These are phyloP conservation scores for Sycobia sp. DNA, from an alignment of 1,140 invertebrate species.

Conservation along the genomic window DNA sequence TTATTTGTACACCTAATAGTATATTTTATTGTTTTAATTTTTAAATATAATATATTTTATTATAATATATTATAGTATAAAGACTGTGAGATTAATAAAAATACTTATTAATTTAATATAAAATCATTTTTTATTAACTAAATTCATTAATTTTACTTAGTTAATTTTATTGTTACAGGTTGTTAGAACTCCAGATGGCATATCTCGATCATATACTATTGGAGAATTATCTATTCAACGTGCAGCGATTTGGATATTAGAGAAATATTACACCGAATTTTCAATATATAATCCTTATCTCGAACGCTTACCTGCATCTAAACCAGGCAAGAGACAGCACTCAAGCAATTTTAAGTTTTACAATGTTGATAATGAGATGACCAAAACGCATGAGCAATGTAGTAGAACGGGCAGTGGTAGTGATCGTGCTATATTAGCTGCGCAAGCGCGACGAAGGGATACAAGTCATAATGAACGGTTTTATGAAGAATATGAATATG, in stretches of 20 bases:
- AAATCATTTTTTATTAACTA: too few relatives aligned
- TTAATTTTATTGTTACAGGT: conserved; percentile 59
- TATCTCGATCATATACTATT: conserved; percentile 81
- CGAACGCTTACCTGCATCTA: conserved; percentile 85
- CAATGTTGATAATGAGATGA: conserved; percentile 83
- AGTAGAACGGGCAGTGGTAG: conserved; percentile 66
- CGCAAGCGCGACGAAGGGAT: conserved; percentile 78
- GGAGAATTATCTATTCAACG: conserved; percentile 94
- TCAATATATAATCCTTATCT: conserved; percentile 96
- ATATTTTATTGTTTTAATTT: too few relatives aligned
- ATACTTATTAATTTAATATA: too few relatives aligned
- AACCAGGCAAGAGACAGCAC: conserved; percentile 74
- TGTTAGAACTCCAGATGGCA: conserved; percentile 93
- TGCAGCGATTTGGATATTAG: conserved; percentile 90
- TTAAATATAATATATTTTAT: too few relatives aligned
- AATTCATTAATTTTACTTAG: too few relatives aligned
- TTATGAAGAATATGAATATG: conserved; percentile 97
- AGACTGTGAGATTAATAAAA: too few relatives aligned
- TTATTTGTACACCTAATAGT: too few relatives aligned
- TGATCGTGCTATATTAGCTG: conserved; percentile 71
- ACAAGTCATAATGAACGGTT: conserved; percentile 95
- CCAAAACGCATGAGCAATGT: conserved; percentile 63
- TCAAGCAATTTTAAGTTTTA: conserved; percentile 91
- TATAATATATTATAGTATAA: too few relatives aligned
- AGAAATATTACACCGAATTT: conserved; percentile 92